Evolutionary conservation across 1,140 invertebrate genomes (phyloP).

Genomic region (Atta texana): DNA sequence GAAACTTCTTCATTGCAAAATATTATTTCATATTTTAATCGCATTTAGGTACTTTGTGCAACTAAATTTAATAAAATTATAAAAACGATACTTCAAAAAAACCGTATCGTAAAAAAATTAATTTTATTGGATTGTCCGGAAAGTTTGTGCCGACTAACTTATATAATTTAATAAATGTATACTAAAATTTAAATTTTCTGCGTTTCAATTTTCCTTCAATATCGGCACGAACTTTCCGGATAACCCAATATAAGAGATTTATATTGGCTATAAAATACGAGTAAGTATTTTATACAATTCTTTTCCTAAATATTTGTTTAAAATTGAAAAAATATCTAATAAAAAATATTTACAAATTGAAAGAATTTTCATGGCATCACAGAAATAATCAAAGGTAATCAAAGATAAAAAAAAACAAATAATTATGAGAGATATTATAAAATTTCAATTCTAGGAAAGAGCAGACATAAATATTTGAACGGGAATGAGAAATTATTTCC

Average conservation of each 20-base stretch:
- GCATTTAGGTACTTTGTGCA: neutral
- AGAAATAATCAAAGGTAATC: slow-evolving; percentile 36
- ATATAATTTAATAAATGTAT: no score
- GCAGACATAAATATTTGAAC: slow-evolving; percentile 2
- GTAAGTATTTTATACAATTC: neutral
- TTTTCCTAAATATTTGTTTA: neutral
- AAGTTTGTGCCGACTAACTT: no score
- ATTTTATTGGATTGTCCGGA: neutral
- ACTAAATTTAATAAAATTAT: neutral
- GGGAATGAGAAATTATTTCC: slow-evolving; percentile 69
- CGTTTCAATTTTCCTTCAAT: no score
- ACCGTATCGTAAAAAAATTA: neutral
- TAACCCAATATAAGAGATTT: neutral
- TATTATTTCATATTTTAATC: slow-evolving; percentile 15
- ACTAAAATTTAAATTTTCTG: no score
- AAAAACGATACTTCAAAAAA: neutral
- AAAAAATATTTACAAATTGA: neutral
- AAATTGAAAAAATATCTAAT: neutral
- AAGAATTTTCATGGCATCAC: no score
- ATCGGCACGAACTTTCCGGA: no score
- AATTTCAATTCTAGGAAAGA: slow-evolving; percentile 61
- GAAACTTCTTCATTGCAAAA: neutral
- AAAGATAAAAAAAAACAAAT: slow-evolving; percentile 38
- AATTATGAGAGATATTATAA: slow-evolving; percentile 46
- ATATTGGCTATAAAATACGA: neutral